Conservation (phyloP, 2,797 vertebrate species). For the Tarsius wallacei region DNA sequence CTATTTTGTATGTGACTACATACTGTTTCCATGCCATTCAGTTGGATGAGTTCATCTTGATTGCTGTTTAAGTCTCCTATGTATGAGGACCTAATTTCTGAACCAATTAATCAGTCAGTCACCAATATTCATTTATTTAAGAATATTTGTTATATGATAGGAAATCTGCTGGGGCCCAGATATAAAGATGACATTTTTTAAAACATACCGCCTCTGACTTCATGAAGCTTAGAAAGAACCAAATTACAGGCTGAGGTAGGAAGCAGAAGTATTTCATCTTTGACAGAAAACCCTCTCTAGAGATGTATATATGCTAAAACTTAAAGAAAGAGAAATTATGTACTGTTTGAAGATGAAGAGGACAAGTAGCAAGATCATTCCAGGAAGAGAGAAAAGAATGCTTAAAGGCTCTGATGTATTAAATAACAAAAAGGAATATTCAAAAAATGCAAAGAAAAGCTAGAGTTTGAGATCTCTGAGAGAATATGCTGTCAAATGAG, state of each 20-base stretch:
- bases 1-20: background rate
- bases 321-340: background rate
- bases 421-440: background rate
- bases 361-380: background rate
- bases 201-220: background rate
- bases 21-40: background rate
- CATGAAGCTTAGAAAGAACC: background rate
- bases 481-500: background rate
- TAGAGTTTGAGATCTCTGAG: background rate
- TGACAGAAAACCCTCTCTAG: background rate
- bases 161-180: background rate
- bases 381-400: background rate
- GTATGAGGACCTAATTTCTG: background rate
- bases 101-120: background rate
- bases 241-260: background rate
- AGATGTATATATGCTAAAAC: background rate
- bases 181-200: background rate
- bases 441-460: background rate
- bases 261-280: background rate
- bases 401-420: background rate
- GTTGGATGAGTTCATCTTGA: background rate
- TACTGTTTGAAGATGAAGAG: background rate
- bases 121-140: slow-evolving; percentile 7
- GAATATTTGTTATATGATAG: background rate
- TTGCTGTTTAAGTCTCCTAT: background rate